These are phyloP conservation scores for Bos javanicus DNA, from an alignment of 2,113 vertebrate species.

Conservation along the genomic window DNA sequence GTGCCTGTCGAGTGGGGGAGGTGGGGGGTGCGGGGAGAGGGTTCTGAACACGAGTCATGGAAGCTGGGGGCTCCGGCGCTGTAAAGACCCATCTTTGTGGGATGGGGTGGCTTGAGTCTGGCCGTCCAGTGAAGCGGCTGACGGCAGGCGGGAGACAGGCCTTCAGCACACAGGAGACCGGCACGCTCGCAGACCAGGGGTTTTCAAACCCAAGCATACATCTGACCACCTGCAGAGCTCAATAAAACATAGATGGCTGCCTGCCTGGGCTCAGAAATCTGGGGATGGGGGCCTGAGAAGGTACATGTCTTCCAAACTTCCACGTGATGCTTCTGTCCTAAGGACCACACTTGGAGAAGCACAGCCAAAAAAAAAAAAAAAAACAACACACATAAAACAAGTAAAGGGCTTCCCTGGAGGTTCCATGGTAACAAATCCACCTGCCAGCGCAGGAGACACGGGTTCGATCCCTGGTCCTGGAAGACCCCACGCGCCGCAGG, in stretches of 20 bases:
- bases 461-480: neutral
- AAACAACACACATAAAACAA: neutral
- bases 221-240: neutral
- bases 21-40: neutral
- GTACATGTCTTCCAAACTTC: fast-evolving
- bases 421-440: neutral
- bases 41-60: neutral
- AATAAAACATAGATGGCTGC: fast-evolving
- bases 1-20: neutral
- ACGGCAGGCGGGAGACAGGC: too few relatives aligned
- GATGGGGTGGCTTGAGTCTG: neutral
- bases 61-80: neutral
- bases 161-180: fast-evolving
- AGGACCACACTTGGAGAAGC: neutral
- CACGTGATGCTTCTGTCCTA: neutral
- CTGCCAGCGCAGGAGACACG: neutral
- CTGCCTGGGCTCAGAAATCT: too few relatives aligned
- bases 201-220: fast-evolving
- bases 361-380: neutral
- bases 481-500: fast-evolving
- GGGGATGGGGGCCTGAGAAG: fast-evolving
- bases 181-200: fast-evolving
- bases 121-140: neutral
- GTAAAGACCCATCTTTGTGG: neutral
- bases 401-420: neutral